Evolutionary conservation across 1,140 invertebrate genomes (phyloP), one percentile per base, ranked within the genome.

Genomic region (Anagrus nilaparvatae): DNA sequence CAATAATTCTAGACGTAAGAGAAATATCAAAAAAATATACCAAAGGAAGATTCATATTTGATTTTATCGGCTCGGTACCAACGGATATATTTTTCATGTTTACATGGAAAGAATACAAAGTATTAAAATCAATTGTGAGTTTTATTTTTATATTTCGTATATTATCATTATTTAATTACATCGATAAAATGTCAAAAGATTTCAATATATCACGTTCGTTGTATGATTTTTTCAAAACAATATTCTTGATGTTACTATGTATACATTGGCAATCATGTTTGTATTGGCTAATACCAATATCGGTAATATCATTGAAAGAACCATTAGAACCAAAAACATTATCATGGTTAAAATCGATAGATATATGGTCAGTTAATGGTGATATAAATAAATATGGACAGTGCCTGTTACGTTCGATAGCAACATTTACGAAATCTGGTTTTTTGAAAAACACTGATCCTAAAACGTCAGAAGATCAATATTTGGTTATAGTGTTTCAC

Each of bases 241-340:
- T 62, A 3, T 59, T 60, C 9, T 56, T 54, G 49, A 7, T 61
- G 0, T 5, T 55, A 0, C 25, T 66, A 7, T 6, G 39, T 0
- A n/a, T 67, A 0, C 65, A 68, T n/a, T 68, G 62, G 61, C 52
- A 59, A 20, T 37, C 58, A 5, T 68, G 64, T 17, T 20, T 64
- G 0, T 58, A 50, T 4, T 68, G 61, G 61, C 43, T 68, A 4
- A 28, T 64, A 2, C 62, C 63, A 0, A 24, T 63, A 12, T 47
- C 39, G 3, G 23, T 40, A 2, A 39, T 40, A 0, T 63, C 55
- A 0, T 2, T 58, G n/a, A 12, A 13, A 5, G 0, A 5, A 25
- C 47, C 50, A 0, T 6, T 43, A 25, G 12, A 23, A 19, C 59
- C 60, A 0, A 20, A 23, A 3, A 46, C 50, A 13, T 38, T 50